Evolutionary conservation across 1,140 invertebrate species (phyloP).

Genomic region (Scaptomyza pallida): DNA sequence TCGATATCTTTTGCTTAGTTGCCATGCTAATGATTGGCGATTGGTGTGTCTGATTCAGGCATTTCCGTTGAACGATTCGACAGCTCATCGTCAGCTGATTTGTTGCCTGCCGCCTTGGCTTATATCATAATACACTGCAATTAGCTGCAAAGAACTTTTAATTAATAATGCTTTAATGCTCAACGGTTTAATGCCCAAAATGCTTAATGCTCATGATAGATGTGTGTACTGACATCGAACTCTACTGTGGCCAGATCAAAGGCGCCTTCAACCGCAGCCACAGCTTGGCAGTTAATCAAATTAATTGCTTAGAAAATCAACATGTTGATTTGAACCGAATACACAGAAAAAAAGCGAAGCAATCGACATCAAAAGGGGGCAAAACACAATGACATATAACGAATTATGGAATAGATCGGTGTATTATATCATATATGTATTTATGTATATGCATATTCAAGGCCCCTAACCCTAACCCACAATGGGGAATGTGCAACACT

Average conservation of each 20-base stretch:
- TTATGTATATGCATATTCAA: constrained; percentile 79
- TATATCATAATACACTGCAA: constrained; percentile 57
- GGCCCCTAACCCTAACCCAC: constrained; percentile 39
- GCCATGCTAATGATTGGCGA: neutral
- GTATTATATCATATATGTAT: constrained; percentile 49
- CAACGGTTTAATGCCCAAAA: constrained; percentile 25
- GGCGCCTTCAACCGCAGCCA: constrained; percentile 62
- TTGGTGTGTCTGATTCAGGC: constrained; percentile 5
- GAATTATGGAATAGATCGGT: constrained; percentile 72
- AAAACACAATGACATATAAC: constrained; percentile 77
- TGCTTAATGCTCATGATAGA: constrained; percentile 46
- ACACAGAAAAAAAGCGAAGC: constrained; percentile 5
- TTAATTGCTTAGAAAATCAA: constrained; percentile 81
- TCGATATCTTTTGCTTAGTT: neutral
- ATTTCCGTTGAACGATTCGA: constrained; percentile 57
- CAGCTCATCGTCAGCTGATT: constrained; percentile 18
- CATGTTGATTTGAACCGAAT: constrained; percentile 60
- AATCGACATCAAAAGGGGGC: constrained; percentile 43
- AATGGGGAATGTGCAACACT: constrained; percentile 64
- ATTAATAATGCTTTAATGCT: constrained; percentile 71
- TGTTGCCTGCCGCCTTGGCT: constrained; percentile 28
- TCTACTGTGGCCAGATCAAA: constrained; percentile 60
- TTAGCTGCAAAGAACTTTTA: constrained; percentile 68
- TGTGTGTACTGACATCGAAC: constrained; percentile 45
- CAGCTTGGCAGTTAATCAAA: constrained; percentile 75